Evolutionary conservation across 2,888 invertebrate genomes (phyloP), one percentile per base, ranked within the genome.

Genomic region (Paralinhomoeus sp.): DNA sequence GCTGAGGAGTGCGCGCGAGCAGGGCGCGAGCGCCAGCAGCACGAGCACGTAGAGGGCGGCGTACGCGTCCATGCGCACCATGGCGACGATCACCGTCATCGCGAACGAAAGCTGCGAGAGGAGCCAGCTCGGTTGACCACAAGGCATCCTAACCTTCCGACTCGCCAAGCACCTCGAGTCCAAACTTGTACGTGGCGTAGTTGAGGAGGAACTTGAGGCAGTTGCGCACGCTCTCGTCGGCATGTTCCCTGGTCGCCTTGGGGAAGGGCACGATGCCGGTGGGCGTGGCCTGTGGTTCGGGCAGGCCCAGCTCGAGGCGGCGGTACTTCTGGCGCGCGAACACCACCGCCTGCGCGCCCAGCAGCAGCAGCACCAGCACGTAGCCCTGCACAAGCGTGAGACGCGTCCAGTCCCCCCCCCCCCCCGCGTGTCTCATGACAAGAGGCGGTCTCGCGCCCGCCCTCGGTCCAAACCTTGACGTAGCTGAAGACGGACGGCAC

Each of bases 141-240:
- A 44, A 13, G 17, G 27, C 20, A 21, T 31, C 5, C 24, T 12
- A 5, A 15, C n/a, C n/a, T n/a, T n/a, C n/a, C n/a, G 3, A 48
- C 35, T 43, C 13, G 5, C 38, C 12, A 48, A 63, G 64, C 62
- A 80, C 78, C 72, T 91, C 89, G 17, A 85, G 72, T 7, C 97
- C 97, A 67, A 93, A 91, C 64, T 89, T 91, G 66, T 85, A 93
- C 67, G 85, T 99, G 24, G 80, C 80, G 64, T 80, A 93, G 65
- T 99, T 97, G 44, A 80, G 68, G 43, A 93, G 67, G 66, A 82
- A 97, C 64, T 87, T 83, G 34, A 77, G 55, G 60, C 81, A 81
- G 43, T 75, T 71, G 15, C 72, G 62, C 21, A 89, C 57, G 60
- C 80, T 77, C 54, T 72, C 74, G 61, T 97, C 91, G 0, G 89